phyloP scores from a whole-genome alignment of 2,888 invertebrate genomes.

The Athetis lepigone region DNA sequence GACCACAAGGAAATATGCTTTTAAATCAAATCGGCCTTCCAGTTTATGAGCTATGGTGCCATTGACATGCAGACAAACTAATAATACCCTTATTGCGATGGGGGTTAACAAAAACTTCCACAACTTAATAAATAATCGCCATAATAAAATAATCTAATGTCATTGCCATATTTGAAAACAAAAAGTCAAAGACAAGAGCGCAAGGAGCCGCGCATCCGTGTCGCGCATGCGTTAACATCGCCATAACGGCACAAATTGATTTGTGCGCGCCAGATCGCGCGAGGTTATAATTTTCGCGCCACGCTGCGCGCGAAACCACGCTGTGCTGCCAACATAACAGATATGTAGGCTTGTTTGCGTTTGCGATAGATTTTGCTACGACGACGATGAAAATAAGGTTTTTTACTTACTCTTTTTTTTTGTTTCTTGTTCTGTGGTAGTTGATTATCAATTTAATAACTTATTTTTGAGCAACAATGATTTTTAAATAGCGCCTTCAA shows the following conservation, averaged over 20 bases:
- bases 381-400: slow-evolving; percentile 41
- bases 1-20: too few relatives aligned
- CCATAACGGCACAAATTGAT: slow-evolving; percentile 83
- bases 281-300: slow-evolving; percentile 89
- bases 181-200: slow-evolving; percentile 43
- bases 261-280: slow-evolving; percentile 74
- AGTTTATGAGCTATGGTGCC: too few relatives aligned
- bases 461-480: too few relatives aligned
- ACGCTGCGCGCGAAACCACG: slow-evolving; percentile 79
- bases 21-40: too few relatives aligned
- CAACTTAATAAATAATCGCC: background rate
- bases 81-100: too few relatives aligned
- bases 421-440: background rate
- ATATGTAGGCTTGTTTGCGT: slow-evolving; percentile 69
- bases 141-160: slow-evolving; percentile 34
- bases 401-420: slow-evolving; percentile 20
- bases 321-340: slow-evolving; percentile 76
- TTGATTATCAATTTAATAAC: too few relatives aligned
- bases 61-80: too few relatives aligned
- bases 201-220: slow-evolving; percentile 63
- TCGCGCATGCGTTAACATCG: slow-evolving; percentile 70
- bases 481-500: too few relatives aligned
- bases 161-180: slow-evolving; percentile 48
- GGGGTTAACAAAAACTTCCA: too few relatives aligned
- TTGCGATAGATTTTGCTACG: slow-evolving; percentile 55